Conservation (phyloP, 2,113 vertebrate species). For the Stegastes partitus region DNA sequence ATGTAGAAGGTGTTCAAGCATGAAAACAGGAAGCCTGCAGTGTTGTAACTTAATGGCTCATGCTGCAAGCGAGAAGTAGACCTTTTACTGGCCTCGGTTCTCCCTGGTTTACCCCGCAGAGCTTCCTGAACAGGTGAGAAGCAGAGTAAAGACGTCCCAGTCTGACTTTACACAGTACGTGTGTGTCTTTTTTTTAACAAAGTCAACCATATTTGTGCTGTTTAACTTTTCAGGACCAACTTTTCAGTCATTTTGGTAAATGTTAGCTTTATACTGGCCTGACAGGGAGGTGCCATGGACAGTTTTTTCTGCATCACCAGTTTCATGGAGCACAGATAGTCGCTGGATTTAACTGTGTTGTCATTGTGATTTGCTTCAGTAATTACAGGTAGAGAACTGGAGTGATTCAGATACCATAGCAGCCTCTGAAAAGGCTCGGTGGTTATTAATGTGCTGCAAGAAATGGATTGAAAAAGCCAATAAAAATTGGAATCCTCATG, state of each 20-base stretch:
- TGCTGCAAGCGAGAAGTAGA: constrained; percentile 48
- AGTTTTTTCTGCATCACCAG: constrained; percentile 60
- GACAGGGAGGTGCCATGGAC: constrained; percentile 38
- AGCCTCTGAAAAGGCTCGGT: constrained; percentile 40
- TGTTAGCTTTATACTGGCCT: constrained; percentile 3
- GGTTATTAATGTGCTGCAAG: constrained; percentile 68
- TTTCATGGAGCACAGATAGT: constrained; percentile 59
- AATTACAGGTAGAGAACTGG: constrained; percentile 62
- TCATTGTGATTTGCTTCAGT: constrained; percentile 66
- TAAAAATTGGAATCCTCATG: constrained; percentile 65
- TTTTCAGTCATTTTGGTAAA: constrained; percentile 45
- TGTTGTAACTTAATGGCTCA: constrained; percentile 73
- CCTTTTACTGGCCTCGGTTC: constrained; percentile 56
- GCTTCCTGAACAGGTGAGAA: constrained; percentile 61
- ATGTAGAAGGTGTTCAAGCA: constrained; percentile 70
- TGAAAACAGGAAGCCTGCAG: constrained; percentile 75
- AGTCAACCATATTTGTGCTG: constrained; percentile 16
- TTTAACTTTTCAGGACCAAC: constrained; percentile 34
- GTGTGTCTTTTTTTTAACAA: constrained; percentile 23
- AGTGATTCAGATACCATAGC: constrained; percentile 48
- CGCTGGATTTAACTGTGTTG: constrained; percentile 56
- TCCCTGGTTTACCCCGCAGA: constrained; percentile 55
- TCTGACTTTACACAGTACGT: constrained; percentile 8
- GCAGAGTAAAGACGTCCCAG: constrained; percentile 7
- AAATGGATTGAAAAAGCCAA: constrained; percentile 70